Base-by-base conservation (phyloP, 2,797 vertebrate genomes). In the Apogon hyalosoma region DNA sequence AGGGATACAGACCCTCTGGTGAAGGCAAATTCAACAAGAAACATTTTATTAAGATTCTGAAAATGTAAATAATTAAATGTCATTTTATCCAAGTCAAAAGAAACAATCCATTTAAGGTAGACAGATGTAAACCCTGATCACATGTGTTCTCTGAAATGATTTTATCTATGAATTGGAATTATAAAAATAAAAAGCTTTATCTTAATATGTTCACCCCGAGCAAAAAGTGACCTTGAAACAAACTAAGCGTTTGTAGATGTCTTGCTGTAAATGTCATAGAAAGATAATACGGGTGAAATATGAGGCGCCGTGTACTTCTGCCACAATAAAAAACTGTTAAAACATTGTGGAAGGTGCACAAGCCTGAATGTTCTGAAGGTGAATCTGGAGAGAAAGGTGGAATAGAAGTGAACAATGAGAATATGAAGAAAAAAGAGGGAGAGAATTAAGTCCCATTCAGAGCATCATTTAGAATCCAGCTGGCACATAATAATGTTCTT, bases 401-500 rank as follows among this genome's bases (percentile, higher is more conserved):
- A 60, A 51, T 1, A 14, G 19, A 76, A 55, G 77, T 64, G 36
- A 75, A 75, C 19, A 67, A 73, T 75, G 64, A 66, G 31, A 70
- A 54, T 31, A 52, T 12, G 38, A 73, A 45, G 64, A 61, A 56
- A 56, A 56, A 21, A 64, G 54, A 62, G 40, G 56, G 42, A 75
- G 53, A 70, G 47, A 54, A 59, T 82, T 55, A 68, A 69, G 58
- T 79, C 72, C 64, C 73, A 78, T 61, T 72, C 46, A 42, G 68
- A 82, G 67, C 66, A 73, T 77, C 59, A 61, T 65, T 75, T n/a
- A 11, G 54, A 63, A 40, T 83, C 82, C 85, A 88, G 75, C 79
- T 88, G 89, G 88, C 83, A 84, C 48, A 38, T 63, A 63, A 75
- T 33, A 16, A 65, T 45, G 68, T 70, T 73, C 50, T 62, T 65